A percentile compares a stretch with the other conserved stretches of the same genome.
These are phyloP conservation scores for Shinisaurus crocodilurus DNA, from an alignment of 2,113 vertebrate genomes.

Conservation along the genomic window DNA sequence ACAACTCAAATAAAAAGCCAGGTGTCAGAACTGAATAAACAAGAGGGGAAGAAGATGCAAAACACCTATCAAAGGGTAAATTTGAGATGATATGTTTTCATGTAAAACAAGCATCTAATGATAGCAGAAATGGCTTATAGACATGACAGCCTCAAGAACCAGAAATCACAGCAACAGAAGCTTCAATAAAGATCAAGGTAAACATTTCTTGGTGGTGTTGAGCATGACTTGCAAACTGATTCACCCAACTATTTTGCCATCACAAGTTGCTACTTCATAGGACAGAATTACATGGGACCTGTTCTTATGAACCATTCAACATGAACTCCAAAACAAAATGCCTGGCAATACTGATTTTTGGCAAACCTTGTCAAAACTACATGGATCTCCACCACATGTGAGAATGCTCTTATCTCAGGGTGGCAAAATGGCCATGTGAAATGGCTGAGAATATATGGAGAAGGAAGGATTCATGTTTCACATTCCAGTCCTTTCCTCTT, in stretches of 20 bases:
- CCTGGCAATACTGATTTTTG: not conserved
- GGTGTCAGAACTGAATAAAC: slow-evolving; percentile 21
- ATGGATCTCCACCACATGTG: not conserved
- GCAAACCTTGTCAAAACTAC: not conserved
- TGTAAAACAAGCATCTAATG: not conserved
- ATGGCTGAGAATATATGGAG: not conserved
- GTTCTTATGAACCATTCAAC: not conserved
- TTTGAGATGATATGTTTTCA: slow-evolving; percentile 20
- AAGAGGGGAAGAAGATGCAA: not conserved
- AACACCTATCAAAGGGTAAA: slow-evolving; percentile 29
- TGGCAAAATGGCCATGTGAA: not conserved
- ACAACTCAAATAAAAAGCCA: slow-evolving; percentile 27
- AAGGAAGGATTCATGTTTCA: not conserved
- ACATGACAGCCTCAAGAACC: not conserved
- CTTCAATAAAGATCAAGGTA: not conserved
- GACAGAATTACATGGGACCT: not conserved
- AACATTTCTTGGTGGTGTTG: not conserved
- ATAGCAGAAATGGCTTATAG: slow-evolving; percentile 20
- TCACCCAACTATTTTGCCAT: not conserved
- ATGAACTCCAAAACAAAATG: not conserved
- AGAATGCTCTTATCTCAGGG: not conserved
- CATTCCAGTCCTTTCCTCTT: not conserved
- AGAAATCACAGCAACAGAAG: not conserved
- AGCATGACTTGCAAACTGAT: not conserved
- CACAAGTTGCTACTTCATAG: not conserved